Percentiles rank a stretch among this genome's conserved stretches.
phyloP scores from a whole-genome alignment of 2,797 vertebrate species.

The Chelonia mydas region DNA sequence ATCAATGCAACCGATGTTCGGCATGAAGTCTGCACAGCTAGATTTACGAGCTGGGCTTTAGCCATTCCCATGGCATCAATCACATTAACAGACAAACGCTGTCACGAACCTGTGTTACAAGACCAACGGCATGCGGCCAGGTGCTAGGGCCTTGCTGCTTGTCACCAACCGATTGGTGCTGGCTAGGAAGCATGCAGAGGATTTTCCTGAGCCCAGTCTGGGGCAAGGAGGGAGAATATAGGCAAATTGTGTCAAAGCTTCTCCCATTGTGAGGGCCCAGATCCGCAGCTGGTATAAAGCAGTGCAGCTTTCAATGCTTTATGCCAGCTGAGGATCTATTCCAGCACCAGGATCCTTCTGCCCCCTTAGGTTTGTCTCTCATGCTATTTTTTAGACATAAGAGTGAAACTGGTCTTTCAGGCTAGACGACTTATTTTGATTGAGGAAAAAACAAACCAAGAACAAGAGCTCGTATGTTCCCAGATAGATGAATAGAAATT shows the following conservation, averaged over 20 bases:
- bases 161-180: neutral
- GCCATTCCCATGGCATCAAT: neutral
- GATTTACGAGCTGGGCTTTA: constrained; percentile 20
- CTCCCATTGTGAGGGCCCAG: neutral
- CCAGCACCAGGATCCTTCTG: neutral
- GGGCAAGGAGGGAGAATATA: neutral
- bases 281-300: neutral
- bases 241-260: neutral
- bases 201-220: neutral
- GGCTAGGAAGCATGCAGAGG: neutral
- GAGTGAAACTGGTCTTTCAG: fast-evolving
- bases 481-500: neutral
- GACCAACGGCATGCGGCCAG: neutral
- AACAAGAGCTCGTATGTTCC: neutral
- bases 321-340: neutral
- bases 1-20: neutral
- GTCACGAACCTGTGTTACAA: neutral
- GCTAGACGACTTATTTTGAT: neutral
- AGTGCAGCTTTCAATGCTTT: neutral
- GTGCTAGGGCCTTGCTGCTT: neutral
- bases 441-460: neutral
- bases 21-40: constrained; percentile 12
- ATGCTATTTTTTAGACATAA: neutral
- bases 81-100: neutral
- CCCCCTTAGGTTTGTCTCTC: neutral